A percentile compares a stretch with the other conserved stretches of the same genome.
These are phyloP conservation scores for Neuroscelio doddi DNA, from an alignment of 2,888 invertebrate genomes.

Conservation along the genomic window DNA sequence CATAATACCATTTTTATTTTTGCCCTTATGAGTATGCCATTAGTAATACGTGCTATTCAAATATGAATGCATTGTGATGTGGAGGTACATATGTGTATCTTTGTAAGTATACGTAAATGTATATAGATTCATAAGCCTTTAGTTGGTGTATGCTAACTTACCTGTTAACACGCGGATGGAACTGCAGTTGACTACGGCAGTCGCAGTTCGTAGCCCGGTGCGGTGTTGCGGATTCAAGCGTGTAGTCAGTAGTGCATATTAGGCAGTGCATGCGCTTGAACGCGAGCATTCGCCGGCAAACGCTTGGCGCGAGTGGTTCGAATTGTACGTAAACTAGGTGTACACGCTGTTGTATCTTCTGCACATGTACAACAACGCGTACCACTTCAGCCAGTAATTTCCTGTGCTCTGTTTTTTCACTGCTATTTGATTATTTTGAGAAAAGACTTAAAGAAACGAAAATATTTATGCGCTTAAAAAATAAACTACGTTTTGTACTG, in stretches of 20 bases:
- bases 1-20: no score
- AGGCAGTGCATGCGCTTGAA: slow-evolving; percentile 57
- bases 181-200: slow-evolving; percentile 45
- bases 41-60: no score
- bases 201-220: slow-evolving; percentile 54
- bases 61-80: no score
- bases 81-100: no score
- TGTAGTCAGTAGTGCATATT: slow-evolving; percentile 59
- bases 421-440: background rate
- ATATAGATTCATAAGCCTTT: no score
- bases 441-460: background rate
- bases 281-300: slow-evolving; percentile 65
- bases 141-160: no score
- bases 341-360: slow-evolving; percentile 14
- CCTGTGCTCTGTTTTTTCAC: slow-evolving; percentile 1
- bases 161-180: slow-evolving; percentile 64
- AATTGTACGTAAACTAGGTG: slow-evolving; percentile 3
- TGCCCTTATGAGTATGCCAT: no score
- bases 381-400: background rate
- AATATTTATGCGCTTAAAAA: no score
- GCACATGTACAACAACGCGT: slow-evolving; percentile 7
- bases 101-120: no score
- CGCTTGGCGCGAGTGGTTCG: slow-evolving; percentile 59
- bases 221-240: slow-evolving; percentile 37
- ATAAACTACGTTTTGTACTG: no score